A percentile compares a stretch with the other conserved stretches of the same genome.
Evolutionary conservation across 1,140 invertebrate genomes (phyloP).

Genomic region (Leptinotarsa undecemlineata): DNA sequence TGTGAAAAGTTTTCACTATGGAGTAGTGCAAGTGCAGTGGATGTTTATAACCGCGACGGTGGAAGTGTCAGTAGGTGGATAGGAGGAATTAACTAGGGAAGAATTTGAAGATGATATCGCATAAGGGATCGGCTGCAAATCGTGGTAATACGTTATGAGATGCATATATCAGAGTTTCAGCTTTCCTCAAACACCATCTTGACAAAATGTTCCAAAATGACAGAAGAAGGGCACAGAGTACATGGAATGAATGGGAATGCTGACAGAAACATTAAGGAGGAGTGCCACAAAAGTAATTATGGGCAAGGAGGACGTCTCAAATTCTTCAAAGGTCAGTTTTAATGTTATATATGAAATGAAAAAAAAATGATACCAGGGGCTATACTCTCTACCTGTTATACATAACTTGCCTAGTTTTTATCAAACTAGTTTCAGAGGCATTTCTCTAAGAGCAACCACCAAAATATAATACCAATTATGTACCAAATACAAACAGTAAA

Average conservation of each 20-base stretch:
- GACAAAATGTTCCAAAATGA: slow-evolving; percentile 70
- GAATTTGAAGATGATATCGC: slow-evolving; percentile 43
- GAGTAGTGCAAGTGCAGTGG: slow-evolving; percentile 30
- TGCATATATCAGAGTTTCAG: slow-evolving; percentile 50
- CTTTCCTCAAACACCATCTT: slow-evolving; percentile 46
- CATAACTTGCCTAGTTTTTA: too few relatives aligned
- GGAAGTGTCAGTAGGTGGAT: slow-evolving; percentile 52
- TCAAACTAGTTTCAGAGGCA: too few relatives aligned
- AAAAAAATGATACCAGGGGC: neutral
- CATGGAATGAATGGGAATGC: slow-evolving; percentile 66
- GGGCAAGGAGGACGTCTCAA: slow-evolving; percentile 62
- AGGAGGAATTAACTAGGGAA: slow-evolving; percentile 23
- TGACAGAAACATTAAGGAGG: slow-evolving; percentile 55
- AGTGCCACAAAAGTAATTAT: slow-evolving; percentile 49
- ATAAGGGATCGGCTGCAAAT: slow-evolving; percentile 36
- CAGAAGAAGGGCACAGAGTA: slow-evolving; percentile 67
- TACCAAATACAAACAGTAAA: neutral
- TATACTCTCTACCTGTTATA: neutral
- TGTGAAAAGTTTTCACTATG: slow-evolving; percentile 34
- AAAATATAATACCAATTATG: too few relatives aligned
- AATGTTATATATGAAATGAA: slow-evolving; percentile 7
- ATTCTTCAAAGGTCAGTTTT: slow-evolving; percentile 64
- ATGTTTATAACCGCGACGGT: slow-evolving; percentile 31
- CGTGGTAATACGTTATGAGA: slow-evolving; percentile 47
- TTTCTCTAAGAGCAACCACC: too few relatives aligned